phyloP scores from a whole-genome alignment of 1,140 invertebrate genomes.

The Nylanderia fulva region DNA sequence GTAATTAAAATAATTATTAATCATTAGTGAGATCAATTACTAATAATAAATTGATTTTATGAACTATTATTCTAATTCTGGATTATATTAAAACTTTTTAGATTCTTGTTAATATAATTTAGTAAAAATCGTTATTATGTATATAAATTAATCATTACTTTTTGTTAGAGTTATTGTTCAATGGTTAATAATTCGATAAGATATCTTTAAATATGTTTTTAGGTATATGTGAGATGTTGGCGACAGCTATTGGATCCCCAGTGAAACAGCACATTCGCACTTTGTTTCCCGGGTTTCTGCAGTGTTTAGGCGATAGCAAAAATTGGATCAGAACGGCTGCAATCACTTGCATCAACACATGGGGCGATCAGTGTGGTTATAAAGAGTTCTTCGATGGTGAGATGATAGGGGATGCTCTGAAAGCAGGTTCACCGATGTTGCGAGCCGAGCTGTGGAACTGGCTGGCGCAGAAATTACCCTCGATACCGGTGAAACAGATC shows the following conservation, averaged over 20 bases:
- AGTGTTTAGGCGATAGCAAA: conserved; percentile 90
- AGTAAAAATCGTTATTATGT: not conserved
- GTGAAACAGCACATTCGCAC: conserved; percentile 92
- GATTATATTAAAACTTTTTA: no score
- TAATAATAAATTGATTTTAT: not conserved
- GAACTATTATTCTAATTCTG: no score
- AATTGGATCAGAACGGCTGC: conserved; percentile 92
- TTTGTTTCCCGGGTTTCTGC: conserved; percentile 94
- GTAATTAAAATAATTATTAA: not conserved
- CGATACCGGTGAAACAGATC: conserved; percentile 90
- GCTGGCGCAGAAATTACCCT: conserved; percentile 93
- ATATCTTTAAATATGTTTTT: not conserved
- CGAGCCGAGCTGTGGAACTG: conserved; percentile 94
- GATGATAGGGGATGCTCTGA: conserved; percentile 94
- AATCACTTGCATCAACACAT: conserved; percentile 93
- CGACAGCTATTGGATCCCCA: conserved; percentile 92
- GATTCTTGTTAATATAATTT: not conserved
- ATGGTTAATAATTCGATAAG: not conserved
- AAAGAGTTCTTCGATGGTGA: conserved; percentile 95
- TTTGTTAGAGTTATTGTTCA: not conserved
- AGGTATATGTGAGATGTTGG: conserved; percentile 92
- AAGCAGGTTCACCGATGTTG: conserved; percentile 93
- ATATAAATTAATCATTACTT: not conserved
- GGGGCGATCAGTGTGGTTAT: conserved; percentile 92
- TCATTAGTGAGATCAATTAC: not conserved